Evolutionary conservation across 1,140 invertebrate species (phyloP), one percentile per base, ranked within the genome.

Genomic region (Cotesia glomerata): DNA sequence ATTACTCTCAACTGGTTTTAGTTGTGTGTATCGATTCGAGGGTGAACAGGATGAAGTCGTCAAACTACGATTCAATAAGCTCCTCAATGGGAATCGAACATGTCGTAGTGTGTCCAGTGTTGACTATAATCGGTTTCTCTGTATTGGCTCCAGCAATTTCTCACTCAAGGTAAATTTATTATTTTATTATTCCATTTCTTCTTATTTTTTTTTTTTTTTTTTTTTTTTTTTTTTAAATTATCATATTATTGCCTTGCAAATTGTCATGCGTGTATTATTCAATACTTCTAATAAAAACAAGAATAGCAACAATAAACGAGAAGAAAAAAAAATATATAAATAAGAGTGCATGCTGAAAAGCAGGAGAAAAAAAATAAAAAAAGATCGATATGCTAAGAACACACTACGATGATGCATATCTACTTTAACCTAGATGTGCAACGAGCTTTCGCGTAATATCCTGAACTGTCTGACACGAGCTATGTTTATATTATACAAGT

Each of bases 11-110:
- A 45, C 35, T 63, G 68, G 26, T 88, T 89, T 64, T 87, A 94
- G 92, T 83, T 97, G 95, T 82, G 89, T 93, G 26, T 96, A 95
- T 84, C 92, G 93, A 39, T 96, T 96, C 78, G 93, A 95, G 86
- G 94, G 91, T 0, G 92, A 93, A 77, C 89, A 91, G 39, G 93
- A 93, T 45, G 94, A 96, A 82, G 88, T 92, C 34, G 91, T 95
- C 3, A 90, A 92, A 56, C 86, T 94, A 39, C 90, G 91, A 51
- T 86, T 94, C 69, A 91, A 88, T 18, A 89, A 89, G 69, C 86
- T 95, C 0, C 86, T 90, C 34, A 93, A 94, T 16, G 88, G 90
- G 5, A 90, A 92, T 74, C 87, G 91, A 5, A 88, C 88, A 14
- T 93, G 92, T 75, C 87, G 89, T 32, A 92, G 91, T 76, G 85